Conservation (phyloP, 30 jellyfish, hydroid and myxozoan genomes). For the Pseudorhiza aurosa region DNA sequence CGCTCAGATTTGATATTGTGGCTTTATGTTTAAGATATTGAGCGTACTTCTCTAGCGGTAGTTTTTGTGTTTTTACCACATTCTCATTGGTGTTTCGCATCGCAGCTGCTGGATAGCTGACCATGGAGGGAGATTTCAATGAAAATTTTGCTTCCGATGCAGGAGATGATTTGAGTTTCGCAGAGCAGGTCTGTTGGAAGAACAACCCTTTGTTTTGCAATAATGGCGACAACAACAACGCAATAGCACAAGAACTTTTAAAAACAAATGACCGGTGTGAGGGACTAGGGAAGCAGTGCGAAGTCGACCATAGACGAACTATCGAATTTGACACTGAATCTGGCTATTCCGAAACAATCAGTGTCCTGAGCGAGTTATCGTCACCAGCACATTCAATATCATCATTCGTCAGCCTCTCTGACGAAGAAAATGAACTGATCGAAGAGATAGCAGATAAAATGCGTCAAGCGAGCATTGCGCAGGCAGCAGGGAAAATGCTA, state of each 20-base stretch:
- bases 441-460: conserved; percentile 10
- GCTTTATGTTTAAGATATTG: not conserved
- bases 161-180: conserved; percentile 2
- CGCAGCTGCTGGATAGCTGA: conserved; percentile 15
- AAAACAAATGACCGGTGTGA: not conserved
- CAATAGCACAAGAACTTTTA: not conserved
- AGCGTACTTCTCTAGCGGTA: not conserved
- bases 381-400: conserved; percentile 39
- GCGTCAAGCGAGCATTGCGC: conserved; percentile 20
- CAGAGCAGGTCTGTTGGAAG: conserved; percentile 46
- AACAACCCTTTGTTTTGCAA: conserved; percentile 38
- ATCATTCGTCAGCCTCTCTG: conserved; percentile 20
- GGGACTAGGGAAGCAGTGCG: not conserved
- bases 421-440: conserved; percentile 4
- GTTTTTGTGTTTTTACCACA: not conserved
- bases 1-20: no score
- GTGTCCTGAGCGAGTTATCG: conserved; percentile 48
- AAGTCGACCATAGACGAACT: not conserved
- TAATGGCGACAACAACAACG: not conserved
- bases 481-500: not conserved
- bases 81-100: not conserved
- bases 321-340: conserved; percentile 66
- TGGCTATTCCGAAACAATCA: conserved; percentile 61
- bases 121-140: conserved; percentile 57
- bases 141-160: conserved; percentile 2